A percentile compares a stretch with the other conserved stretches of the same genome.
phyloP scores from a whole-genome alignment of 1,140 invertebrate species.

The Drosophila kepulauana region DNA sequence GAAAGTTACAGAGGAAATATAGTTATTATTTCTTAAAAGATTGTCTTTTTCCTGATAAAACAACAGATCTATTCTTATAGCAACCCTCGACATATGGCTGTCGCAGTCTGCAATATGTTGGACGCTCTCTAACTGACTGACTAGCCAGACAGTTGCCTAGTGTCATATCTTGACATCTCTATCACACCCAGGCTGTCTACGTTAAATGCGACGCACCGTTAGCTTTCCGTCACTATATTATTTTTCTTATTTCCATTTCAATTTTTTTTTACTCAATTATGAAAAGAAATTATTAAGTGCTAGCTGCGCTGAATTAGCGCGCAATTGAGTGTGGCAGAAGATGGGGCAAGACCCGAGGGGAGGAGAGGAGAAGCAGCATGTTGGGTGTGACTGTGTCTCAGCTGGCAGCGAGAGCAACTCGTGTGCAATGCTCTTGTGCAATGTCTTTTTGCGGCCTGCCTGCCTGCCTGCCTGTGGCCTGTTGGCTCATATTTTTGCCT shows the following conservation, averaged over 20 bases:
- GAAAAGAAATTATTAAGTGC: conserved; percentile 83
- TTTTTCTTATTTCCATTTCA: conserved; percentile 17
- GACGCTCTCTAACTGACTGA: conserved; percentile 26
- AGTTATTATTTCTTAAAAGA: neutral
- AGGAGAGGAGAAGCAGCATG: neutral
- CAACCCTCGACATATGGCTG: conserved; percentile 13
- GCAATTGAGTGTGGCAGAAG: conserved; percentile 74
- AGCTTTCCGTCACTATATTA: conserved; percentile 43
- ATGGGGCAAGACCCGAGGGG: neutral
- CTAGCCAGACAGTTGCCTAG: conserved; percentile 8
- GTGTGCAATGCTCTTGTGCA: conserved; percentile 50
- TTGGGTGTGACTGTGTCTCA: conserved; percentile 14
- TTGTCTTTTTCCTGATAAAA: too few relatives aligned
- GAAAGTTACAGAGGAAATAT: neutral
- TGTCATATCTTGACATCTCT: conserved; percentile 49
- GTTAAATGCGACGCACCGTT: conserved; percentile 39
- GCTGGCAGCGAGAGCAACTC: conserved; percentile 23
- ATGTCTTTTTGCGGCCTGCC: conserved; percentile 56
- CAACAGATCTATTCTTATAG: neutral
- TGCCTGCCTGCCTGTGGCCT: conserved; percentile 61
- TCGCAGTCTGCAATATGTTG: neutral
- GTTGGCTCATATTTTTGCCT: conserved; percentile 68
- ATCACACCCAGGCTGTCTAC: conserved; percentile 42
- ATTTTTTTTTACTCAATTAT: conserved; percentile 70
- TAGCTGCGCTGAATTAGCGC: conserved; percentile 80